Percentiles rank a stretch among this genome's conserved stretches.
Evolutionary conservation across 92 coral and sea anemone species (phyloP).

Genomic region (Blastomussa wellsi): DNA sequence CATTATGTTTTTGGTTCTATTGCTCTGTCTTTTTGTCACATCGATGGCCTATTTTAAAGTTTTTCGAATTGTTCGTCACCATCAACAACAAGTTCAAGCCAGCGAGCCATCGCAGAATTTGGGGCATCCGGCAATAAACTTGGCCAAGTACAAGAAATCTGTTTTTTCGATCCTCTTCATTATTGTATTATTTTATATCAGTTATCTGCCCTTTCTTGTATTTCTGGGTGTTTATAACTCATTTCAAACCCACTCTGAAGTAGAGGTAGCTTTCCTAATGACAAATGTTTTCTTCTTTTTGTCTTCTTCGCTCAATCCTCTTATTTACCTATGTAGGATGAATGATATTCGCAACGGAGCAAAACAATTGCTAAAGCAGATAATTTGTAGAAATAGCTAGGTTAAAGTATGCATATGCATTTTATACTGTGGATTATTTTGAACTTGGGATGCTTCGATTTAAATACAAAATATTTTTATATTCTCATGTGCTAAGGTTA

Average conservation of each 20-base stretch:
- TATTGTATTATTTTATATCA: background rate
- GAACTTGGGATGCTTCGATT: no score
- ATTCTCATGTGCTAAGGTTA: no score
- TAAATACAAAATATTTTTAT: no score
- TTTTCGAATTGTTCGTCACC: conserved; percentile 36
- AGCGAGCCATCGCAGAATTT: background rate
- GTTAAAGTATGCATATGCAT: no score
- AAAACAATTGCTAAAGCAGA: background rate
- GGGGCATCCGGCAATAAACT: conserved; percentile 14
- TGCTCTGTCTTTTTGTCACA: conserved; percentile 42
- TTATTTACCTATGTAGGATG: conserved; percentile 13
- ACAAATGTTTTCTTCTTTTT: background rate
- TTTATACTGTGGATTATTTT: no score
- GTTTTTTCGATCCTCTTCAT: background rate
- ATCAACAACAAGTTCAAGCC: conserved; percentile 46
- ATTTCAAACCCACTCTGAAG: background rate
- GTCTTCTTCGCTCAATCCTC: conserved; percentile 9
- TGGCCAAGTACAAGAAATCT: conserved; percentile 28
- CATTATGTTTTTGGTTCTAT: conserved; percentile 4
- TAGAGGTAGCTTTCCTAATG: background rate
- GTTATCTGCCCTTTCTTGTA: conserved; percentile 6
- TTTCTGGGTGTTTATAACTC: background rate
- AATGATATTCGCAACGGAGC: conserved; percentile 12
- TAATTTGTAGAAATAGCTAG: background rate
- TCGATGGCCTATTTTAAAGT: conserved; percentile 50